Evolutionary conservation across 2,888 invertebrate genomes (phyloP).

Genomic region (Drosophila paracracens): DNA sequence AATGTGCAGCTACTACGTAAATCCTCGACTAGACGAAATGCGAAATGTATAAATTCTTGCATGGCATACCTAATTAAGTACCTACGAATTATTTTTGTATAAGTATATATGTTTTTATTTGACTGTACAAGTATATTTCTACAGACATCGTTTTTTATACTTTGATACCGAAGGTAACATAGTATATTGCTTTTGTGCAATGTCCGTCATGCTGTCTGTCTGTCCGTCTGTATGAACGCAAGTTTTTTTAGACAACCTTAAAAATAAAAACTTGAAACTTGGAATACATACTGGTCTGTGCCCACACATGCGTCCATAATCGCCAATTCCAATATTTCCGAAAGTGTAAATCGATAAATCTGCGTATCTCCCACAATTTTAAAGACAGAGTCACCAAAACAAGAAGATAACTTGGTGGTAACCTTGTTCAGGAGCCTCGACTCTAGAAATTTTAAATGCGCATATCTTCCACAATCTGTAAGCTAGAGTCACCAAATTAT

Average conservation of each 20-base stretch:
- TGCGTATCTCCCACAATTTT: too few species aligned
- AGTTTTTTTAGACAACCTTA: neutral
- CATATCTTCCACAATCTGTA: too few species aligned
- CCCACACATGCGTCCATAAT: too few species aligned
- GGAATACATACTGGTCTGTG: neutral
- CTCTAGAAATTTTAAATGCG: too few species aligned
- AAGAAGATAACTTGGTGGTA: too few species aligned
- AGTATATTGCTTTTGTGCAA: neutral
- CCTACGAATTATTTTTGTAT: constrained; percentile 23
- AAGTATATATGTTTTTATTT: constrained; percentile 2
- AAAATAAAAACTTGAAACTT: neutral
- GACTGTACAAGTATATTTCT: constrained; percentile 7
- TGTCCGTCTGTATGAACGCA: neutral
- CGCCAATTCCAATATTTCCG: too few species aligned
- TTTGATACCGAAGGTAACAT: neutral
- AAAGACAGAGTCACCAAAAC: too few species aligned
- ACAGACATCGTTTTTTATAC: neutral
- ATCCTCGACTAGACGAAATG: constrained; percentile 14
- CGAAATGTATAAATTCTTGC: constrained; percentile 39
- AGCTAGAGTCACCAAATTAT: too few species aligned
- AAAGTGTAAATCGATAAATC: too few species aligned
- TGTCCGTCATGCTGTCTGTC: too few species aligned
- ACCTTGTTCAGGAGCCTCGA: too few species aligned
- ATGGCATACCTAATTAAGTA: constrained; percentile 52
- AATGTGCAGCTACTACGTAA: constrained; percentile 15